Evolutionary conservation across 2,113 vertebrate species (phyloP).

Genomic region (Gymnocephalus cernua): DNA sequence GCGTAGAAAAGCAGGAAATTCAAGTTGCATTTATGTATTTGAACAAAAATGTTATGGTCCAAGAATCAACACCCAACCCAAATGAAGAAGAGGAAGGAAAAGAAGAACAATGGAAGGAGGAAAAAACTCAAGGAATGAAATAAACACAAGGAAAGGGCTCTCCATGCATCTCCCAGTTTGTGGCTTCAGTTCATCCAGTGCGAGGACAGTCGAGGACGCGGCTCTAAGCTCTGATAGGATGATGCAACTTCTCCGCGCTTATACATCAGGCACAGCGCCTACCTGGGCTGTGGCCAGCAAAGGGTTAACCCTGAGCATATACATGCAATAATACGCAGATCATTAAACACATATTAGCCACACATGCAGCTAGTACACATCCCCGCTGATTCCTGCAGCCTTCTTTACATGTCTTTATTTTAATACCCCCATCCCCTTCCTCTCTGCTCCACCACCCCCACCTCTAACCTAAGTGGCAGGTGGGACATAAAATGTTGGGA

Average conservation of each 20-base stretch:
- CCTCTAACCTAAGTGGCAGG: conserved; percentile 69
- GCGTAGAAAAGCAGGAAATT: neutral
- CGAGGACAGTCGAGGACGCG: neutral
- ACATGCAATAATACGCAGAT: conserved; percentile 36
- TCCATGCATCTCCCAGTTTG: conserved; percentile 9
- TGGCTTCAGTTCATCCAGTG: conserved; percentile 8
- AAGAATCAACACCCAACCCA: neutral
- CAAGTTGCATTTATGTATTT: neutral
- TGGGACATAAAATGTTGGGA: conserved; percentile 75
- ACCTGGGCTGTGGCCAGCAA: conserved; percentile 26
- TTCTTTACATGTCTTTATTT: conserved; percentile 43
- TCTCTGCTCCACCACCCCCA: conserved; percentile 28
- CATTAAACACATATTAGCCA: conserved; percentile 55
- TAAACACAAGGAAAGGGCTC: neutral
- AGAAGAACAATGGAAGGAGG: neutral
- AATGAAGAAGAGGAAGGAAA: neutral
- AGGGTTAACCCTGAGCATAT: conserved; percentile 44
- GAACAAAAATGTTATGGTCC: no score
- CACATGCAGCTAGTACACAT: conserved; percentile 18
- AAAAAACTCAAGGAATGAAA: neutral
- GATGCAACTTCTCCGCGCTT: conserved; percentile 37
- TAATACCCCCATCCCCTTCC: neutral
- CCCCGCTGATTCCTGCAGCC: conserved; percentile 3
- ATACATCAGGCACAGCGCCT: conserved; percentile 15
- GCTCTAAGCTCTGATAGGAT: conserved; percentile 17